phyloP scores from a whole-genome alignment of 2,797 vertebrate species.

The Mus caroli region DNA sequence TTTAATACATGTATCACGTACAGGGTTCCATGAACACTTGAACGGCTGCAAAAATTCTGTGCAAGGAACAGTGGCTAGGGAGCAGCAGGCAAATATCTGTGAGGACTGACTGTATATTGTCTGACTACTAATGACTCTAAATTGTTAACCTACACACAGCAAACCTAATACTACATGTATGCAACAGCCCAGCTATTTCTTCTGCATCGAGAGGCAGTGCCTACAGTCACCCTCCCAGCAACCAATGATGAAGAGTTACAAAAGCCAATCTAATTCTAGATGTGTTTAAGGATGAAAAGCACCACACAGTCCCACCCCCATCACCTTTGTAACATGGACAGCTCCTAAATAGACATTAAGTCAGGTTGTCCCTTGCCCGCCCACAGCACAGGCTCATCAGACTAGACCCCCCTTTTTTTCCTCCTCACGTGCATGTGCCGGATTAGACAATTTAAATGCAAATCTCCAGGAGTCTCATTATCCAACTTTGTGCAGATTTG shows the following conservation, averaged over 20 bases:
- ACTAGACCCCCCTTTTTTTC: neutral
- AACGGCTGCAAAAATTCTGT: slow-evolving; percentile 47
- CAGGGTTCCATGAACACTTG: neutral
- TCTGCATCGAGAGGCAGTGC: neutral
- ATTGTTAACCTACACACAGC: slow-evolving; percentile 28
- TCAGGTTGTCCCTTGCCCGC: neutral
- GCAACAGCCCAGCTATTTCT: slow-evolving; percentile 29
- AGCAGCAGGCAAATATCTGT: neutral
- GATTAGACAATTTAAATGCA: slow-evolving; percentile 80
- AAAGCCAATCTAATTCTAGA: slow-evolving; percentile 53
- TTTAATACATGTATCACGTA: neutral
- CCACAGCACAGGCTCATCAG: neutral
- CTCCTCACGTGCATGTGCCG: neutral
- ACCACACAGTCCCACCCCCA: neutral
- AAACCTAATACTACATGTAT: neutral
- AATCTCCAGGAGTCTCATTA: slow-evolving; percentile 63
- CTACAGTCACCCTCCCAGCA: slow-evolving; percentile 12
- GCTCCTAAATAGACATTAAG: neutral
- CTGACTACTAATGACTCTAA: neutral
- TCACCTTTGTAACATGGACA: slow-evolving; percentile 38
- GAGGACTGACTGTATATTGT: slow-evolving; percentile 8
- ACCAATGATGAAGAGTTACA: slow-evolving; percentile 46
- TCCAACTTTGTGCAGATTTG: slow-evolving; percentile 23
- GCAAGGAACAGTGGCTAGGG: slow-evolving; percentile 64
- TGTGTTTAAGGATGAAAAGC: slow-evolving; percentile 60